A percentile compares a stretch with the other conserved stretches of the same genome.
Conservation (phyloP, 2,113 vertebrate species). For the Naja naja region DNA sequence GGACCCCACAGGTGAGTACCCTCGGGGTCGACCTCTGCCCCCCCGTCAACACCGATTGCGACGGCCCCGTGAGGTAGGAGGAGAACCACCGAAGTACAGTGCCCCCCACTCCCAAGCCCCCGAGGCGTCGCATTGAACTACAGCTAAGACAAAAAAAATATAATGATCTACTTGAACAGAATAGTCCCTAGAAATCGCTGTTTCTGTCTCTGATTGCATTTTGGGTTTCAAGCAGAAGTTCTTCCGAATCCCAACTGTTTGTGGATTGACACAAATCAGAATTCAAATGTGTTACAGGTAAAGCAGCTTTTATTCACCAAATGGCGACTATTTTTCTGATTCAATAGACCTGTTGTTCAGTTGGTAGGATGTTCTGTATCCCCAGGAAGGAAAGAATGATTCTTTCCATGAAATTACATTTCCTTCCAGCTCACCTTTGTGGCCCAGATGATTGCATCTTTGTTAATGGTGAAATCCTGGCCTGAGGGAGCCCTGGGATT, state of each 20-base stretch:
- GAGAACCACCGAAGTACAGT: too few species aligned
- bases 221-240: background rate
- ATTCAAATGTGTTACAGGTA: too few species aligned
- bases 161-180: too few species aligned
- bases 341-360: background rate
- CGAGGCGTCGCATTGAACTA: too few species aligned
- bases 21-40: too few species aligned
- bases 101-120: too few species aligned
- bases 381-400: background rate
- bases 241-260: background rate
- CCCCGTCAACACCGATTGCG: too few species aligned
- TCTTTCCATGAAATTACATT: background rate
- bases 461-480: background rate
- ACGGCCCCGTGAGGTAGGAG: too few species aligned
- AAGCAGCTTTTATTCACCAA: background rate
- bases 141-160: too few species aligned
- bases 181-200: background rate
- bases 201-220: background rate
- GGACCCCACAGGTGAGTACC: too few species aligned
- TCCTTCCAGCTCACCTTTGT: background rate
- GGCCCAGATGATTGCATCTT: background rate
- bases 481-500: background rate
- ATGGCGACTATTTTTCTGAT: background rate
- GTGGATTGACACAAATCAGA: background rate
- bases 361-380: background rate